Evolutionary conservation across 2,888 invertebrate species (phyloP).

Genomic region (Mesoligia furuncula): DNA sequence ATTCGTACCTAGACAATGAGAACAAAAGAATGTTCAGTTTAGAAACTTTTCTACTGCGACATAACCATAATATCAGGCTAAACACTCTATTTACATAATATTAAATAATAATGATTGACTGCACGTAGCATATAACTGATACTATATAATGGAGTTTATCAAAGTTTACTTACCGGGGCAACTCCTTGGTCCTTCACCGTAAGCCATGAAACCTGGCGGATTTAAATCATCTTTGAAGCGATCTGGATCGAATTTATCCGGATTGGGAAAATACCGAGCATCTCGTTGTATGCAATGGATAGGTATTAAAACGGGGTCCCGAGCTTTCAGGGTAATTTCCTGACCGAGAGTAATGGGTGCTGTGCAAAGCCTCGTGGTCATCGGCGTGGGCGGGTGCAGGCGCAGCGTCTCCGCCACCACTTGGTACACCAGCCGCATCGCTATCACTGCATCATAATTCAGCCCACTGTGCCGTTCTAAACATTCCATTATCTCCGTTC

Average conservation of each 20-base stretch:
- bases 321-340: conserved; percentile 77
- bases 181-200: conserved; percentile 86
- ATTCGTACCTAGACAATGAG: conserved; percentile 58
- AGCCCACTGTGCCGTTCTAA: conserved; percentile 76
- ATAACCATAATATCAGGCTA: conserved; percentile 30
- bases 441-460: conserved; percentile 83
- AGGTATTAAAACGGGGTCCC: conserved; percentile 84
- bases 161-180: conserved; percentile 82
- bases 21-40: conserved; percentile 66
- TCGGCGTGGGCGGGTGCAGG: conserved; percentile 85
- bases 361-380: conserved; percentile 86
- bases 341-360: conserved; percentile 79
- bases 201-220: conserved; percentile 84
- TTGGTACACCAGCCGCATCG: conserved; percentile 81
- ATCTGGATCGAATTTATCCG: conserved; percentile 85
- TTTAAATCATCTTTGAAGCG: conserved; percentile 80
- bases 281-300: conserved; percentile 85
- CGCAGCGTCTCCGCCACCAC: conserved; percentile 82
- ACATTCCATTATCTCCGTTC: conserved; percentile 81
- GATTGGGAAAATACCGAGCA: conserved; percentile 81
- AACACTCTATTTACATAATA: conserved; percentile 14
- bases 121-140: background rate
- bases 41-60: conserved; percentile 51
- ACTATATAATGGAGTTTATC: background rate
- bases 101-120: conserved; percentile 25